phyloP scores from a whole-genome alignment of 2,797 vertebrate genomes.

The Spinus olivaceus region DNA sequence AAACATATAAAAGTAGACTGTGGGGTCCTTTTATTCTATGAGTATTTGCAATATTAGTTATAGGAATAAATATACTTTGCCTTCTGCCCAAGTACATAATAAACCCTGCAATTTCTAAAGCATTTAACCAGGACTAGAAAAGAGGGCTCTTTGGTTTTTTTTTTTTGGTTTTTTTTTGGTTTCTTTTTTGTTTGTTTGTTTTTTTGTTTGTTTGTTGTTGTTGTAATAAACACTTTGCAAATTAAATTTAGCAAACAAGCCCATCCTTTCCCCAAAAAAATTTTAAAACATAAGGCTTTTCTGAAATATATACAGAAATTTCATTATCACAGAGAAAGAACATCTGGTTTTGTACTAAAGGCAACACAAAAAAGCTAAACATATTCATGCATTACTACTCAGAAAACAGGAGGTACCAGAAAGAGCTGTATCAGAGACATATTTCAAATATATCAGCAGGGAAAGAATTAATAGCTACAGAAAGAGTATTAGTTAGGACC shows the following conservation, averaged over 20 bases:
- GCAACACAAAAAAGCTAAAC: background rate
- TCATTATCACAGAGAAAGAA: background rate
- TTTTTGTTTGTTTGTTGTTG: background rate
- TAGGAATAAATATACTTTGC: background rate
- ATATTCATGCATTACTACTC: background rate
- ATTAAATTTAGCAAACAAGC: background rate
- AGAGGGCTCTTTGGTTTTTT: background rate
- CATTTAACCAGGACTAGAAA: background rate
- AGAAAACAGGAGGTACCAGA: background rate
- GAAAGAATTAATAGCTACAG: background rate
- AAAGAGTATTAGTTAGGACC: background rate
- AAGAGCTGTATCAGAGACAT: background rate
- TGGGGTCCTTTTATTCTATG: background rate
- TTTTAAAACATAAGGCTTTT: background rate
- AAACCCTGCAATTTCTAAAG: background rate
- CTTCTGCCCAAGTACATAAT: background rate
- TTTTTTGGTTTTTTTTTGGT: background rate
- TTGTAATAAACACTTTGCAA: background rate
- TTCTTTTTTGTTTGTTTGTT: background rate
- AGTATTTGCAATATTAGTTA: background rate
- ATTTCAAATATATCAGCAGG: background rate
- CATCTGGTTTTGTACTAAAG: background rate
- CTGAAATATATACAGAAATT: background rate
- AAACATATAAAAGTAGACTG: background rate
- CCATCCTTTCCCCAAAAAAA: rapidly evolving